Conservation (phyloP, 2,888 invertebrate genomes). For the Erynnis tages region DNA sequence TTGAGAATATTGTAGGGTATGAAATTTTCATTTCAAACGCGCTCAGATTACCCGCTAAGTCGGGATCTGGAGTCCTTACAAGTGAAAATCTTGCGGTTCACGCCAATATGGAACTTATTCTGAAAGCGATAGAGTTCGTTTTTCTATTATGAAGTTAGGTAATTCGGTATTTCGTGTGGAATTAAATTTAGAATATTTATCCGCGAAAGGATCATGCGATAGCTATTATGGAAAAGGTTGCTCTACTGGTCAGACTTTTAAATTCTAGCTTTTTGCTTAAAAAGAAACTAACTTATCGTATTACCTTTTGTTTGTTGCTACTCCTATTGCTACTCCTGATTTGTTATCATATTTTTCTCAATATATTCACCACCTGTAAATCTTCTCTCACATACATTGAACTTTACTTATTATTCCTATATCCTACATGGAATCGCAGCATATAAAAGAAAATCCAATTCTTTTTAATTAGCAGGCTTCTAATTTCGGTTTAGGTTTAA, state of each 20-base stretch:
- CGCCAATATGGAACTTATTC: constrained; percentile 11
- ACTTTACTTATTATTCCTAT: too few species aligned
- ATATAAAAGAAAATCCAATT: too few species aligned
- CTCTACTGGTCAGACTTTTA: background rate
- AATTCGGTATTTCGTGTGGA: constrained; percentile 8
- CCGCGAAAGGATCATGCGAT: constrained; percentile 9
- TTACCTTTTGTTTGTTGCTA: too few species aligned
- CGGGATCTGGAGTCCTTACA: constrained; percentile 22
- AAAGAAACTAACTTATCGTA: too few species aligned
- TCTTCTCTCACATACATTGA: too few species aligned
- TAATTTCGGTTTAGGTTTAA: too few species aligned
- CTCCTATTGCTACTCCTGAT: too few species aligned
- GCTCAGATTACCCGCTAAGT: constrained; percentile 28
- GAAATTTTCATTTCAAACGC: constrained; percentile 28
- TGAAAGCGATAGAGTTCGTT: background rate
- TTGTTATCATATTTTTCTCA: too few species aligned
- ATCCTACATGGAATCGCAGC: too few species aligned
- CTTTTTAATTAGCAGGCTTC: too few species aligned
- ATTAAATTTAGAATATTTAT: constrained; percentile 21
- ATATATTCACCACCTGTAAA: too few species aligned
- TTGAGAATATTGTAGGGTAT: constrained; percentile 27
- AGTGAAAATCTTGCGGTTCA: constrained; percentile 20
- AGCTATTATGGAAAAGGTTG: background rate
- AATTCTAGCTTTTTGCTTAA: too few species aligned
- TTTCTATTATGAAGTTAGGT: background rate